Base-by-base conservation (phyloP, 2,113 vertebrate genomes). In the Nyctibius bracteatus region DNA sequence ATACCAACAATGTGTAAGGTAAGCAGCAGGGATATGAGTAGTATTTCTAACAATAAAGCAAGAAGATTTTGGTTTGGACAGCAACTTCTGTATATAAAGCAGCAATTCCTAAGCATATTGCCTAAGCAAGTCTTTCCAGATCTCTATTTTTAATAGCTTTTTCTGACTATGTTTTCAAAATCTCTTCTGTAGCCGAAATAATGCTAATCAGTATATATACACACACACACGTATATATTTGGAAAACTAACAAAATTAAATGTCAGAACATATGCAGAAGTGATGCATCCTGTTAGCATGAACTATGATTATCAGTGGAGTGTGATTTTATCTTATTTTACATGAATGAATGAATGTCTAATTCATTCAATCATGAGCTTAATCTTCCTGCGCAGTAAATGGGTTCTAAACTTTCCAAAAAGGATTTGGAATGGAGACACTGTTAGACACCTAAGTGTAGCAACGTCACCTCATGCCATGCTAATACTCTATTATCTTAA, bases 401-500 rank as follows among this genome's bases (percentile, higher is more conserved):
- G 71, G 73, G 63, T n/a, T 86, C 62, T 65, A 57, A 92, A 66
- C 39, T 71, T 86, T 71, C 96, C 82, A 74, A 54, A 84, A 88
- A 25, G 46, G 47, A 83, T 86, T 70, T 96, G 92, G 71, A 94
- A 90, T 28, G 43, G 90, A 86, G 71, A 83, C 20, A 5, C 65
- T 24, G 35, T 58, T 14, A 75, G 77, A 79, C 25, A 83, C 46
- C 6, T 0, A 54, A 81, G 75, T 63, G 85, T 85, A 66, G 92
- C 74, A 88, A 4, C 21, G 10, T 2, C 33, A 71, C 82, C 81
- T 90, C 85, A 90, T 81, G 96, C 92, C 86, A 43, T 6, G 16
- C 52, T 86, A 95, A 94, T 90, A 14, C 80, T 63, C 72, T 43
- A 63, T 92, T 88, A 86, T 14, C 57, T 46, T 92, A 94, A 81